Evolutionary conservation across 2,113 vertebrate species (phyloP).

Genomic region (Athene cunicularia): DNA sequence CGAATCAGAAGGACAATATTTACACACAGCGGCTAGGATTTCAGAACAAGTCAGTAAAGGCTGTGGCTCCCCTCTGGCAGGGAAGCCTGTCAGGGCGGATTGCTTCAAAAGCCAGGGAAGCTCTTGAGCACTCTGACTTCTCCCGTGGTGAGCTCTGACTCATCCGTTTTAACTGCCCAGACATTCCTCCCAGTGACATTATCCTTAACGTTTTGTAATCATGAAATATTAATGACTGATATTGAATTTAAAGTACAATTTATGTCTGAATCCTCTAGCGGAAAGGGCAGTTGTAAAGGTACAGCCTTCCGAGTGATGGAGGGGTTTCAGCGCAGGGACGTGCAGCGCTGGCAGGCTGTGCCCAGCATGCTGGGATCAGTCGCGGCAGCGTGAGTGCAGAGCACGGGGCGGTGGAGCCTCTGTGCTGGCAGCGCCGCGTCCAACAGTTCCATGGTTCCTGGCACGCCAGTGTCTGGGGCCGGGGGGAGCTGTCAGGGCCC

Average conservation of each 20-base stretch:
- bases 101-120: conserved; percentile 34
- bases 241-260: conserved; percentile 82
- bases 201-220: conserved; percentile 82
- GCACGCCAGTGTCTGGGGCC: rapidly evolving
- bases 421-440: background rate
- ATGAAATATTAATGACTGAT: conserved; percentile 85
- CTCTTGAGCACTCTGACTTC: conserved; percentile 64
- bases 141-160: conserved; percentile 73
- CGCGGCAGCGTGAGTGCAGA: rapidly evolving
- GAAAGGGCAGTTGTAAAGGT: conserved; percentile 79
- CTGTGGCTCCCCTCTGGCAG: conserved; percentile 23
- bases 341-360: background rate
- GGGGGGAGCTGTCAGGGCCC: background rate
- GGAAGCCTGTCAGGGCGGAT: conserved; percentile 69
- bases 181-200: conserved; percentile 77
- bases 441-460: too few species aligned
- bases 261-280: conserved; percentile 74
- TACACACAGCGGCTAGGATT: conserved; percentile 1
- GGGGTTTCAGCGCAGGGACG: rapidly evolving
- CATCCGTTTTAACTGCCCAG: conserved; percentile 75
- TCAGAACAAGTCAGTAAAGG: conserved; percentile 55
- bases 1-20: conserved; percentile 73
- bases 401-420: rapidly evolving
- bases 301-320: conserved; percentile 28
- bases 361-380: rapidly evolving